A percentile compares a stretch with the other conserved stretches of the same genome.
Conservation (phyloP, 2,113 vertebrate genomes). For the Peucedramus taeniatus region DNA sequence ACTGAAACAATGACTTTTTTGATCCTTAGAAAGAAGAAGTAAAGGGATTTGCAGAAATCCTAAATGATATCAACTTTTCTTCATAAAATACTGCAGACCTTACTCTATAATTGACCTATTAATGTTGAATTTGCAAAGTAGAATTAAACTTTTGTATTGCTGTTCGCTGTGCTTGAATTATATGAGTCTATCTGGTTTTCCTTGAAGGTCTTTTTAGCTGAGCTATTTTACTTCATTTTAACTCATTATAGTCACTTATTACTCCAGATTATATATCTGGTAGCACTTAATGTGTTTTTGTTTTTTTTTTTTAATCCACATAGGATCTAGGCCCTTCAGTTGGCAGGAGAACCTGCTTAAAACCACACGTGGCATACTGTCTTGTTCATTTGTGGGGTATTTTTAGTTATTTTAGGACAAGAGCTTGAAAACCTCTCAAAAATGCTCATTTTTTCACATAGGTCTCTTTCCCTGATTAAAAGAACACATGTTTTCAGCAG, state of each 20-base stretch:
- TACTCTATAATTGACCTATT: background rate
- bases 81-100: background rate
- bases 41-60: background rate
- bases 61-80: background rate
- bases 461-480: background rate
- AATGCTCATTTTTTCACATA: background rate
- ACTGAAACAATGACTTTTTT: background rate
- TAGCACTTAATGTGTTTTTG: slow-evolving; percentile 69
- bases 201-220: slow-evolving; percentile 69
- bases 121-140: slow-evolving; percentile 10
- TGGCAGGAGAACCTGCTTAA: slow-evolving; percentile 38
- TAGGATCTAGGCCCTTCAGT: slow-evolving; percentile 40
- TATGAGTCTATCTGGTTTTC: slow-evolving; percentile 64
- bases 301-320: no score
- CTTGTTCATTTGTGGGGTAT: background rate
- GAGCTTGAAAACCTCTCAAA: background rate
- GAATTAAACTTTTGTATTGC: slow-evolving; percentile 51
- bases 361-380: background rate
- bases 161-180: slow-evolving; percentile 57
- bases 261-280: slow-evolving; percentile 70
- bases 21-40: background rate
- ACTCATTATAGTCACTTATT: slow-evolving; percentile 41
- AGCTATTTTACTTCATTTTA: slow-evolving; percentile 19
- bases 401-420: background rate
- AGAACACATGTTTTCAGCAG: background rate